A percentile compares a stretch with the other conserved stretches of the same genome.
phyloP scores from a whole-genome alignment of 2,113 vertebrate genomes.

The Siniperca knerii region DNA sequence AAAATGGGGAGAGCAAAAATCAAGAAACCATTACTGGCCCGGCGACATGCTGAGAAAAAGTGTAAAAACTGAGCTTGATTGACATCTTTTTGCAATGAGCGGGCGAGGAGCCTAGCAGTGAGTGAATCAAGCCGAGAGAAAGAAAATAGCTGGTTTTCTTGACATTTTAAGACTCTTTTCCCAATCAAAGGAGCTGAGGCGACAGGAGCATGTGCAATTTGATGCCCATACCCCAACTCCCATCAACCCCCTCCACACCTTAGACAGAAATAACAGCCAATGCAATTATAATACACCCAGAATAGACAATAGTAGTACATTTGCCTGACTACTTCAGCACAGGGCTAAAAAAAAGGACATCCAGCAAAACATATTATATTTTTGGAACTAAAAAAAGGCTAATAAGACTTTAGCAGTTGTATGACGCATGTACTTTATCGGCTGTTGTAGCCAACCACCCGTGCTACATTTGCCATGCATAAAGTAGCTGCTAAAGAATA shows the following conservation, averaged over 20 bases:
- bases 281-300: constrained; percentile 14
- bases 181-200: constrained; percentile 50
- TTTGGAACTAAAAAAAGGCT: neutral
- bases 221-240: constrained; percentile 3
- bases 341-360: neutral
- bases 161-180: constrained; percentile 30
- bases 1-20: constrained; percentile 46
- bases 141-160: constrained; percentile 40
- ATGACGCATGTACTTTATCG: neutral
- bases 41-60: constrained; percentile 42
- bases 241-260: constrained; percentile 12
- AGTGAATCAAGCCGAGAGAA: constrained; percentile 37
- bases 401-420: neutral
- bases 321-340: neutral
- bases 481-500: constrained; percentile 12
- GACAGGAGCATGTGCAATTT: constrained; percentile 14
- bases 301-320: neutral
- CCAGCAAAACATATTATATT: neutral
- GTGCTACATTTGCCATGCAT: neutral
- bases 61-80: constrained; percentile 56
- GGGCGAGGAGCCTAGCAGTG: constrained; percentile 19
- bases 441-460: neutral
- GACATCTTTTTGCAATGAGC: constrained; percentile 50
- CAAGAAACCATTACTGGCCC: constrained; percentile 47
- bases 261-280: constrained; percentile 27